A percentile compares a stretch with the other conserved stretches of the same genome.
phyloP scores from a whole-genome alignment of 2,113 vertebrate species.

The Petroica traversi region DNA sequence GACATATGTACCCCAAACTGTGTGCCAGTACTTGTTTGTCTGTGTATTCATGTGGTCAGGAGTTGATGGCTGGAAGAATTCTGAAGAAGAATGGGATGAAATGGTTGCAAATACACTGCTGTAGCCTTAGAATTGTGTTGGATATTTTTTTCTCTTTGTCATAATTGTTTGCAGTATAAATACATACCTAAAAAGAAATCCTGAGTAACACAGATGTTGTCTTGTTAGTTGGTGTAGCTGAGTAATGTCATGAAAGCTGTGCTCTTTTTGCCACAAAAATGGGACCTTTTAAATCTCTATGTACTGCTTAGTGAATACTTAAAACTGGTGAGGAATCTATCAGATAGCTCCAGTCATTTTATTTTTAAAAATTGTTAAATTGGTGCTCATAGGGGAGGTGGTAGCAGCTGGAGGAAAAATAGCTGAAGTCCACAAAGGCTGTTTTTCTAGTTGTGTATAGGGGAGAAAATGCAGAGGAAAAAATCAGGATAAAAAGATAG shows the following conservation, averaged over 20 bases:
- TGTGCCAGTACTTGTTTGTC: rapidly evolving
- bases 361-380: neutral
- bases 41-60: neutral
- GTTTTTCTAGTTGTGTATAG: neutral
- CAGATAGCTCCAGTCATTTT: neutral
- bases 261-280: neutral
- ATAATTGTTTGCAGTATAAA: neutral
- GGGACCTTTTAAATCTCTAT: neutral
- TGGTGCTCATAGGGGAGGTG: neutral
- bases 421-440: neutral
- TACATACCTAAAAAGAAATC: neutral
- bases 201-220: neutral
- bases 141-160: neutral
- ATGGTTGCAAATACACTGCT: neutral
- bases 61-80: neutral
- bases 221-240: neutral
- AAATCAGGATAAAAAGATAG: neutral
- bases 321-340: neutral
- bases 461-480: neutral
- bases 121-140: neutral
- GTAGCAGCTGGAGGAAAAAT: neutral
- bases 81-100: neutral
- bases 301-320: neutral
- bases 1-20: neutral
- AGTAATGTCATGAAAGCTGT: neutral